These are phyloP conservation scores for Clarias platycephalus DNA, from an alignment of 2,797 vertebrate species.

Conservation along the genomic window DNA sequence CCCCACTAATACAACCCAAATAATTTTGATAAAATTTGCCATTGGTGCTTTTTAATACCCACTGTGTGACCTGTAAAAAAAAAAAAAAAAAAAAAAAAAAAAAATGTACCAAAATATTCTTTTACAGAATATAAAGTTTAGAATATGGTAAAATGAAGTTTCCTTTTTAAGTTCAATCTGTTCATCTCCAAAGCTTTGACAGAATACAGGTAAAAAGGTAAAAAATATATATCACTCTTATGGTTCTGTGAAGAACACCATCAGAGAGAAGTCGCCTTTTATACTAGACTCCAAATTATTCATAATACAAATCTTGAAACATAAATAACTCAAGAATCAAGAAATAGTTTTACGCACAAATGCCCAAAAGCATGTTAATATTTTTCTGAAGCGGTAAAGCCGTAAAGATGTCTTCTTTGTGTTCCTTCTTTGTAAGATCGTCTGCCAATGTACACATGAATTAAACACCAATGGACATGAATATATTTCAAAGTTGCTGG, in stretches of 20 bases:
- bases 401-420: background rate
- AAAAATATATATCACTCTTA: no score
- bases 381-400: background rate
- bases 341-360: background rate
- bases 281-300: no score
- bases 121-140: no score
- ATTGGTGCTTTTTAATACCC: no score
- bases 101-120: no score
- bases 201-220: background rate
- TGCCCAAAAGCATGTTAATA: background rate
- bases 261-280: no score
- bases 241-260: background rate
- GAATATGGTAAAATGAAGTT: no score
- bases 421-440: slow-evolving; percentile 1
- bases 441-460: slow-evolving; percentile 10
- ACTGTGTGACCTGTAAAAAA: no score
- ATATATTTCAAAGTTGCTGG: background rate
- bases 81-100: no score
- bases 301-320: background rate
- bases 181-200: background rate
- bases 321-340: background rate
- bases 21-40: no score
- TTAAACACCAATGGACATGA: slow-evolving; percentile 13
- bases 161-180: no score
- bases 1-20: no score